Evolutionary conservation across 1,140 invertebrate genomes (phyloP), one percentile per base, ranked within the genome.

Genomic region (Wiebesia pumilae): DNA sequence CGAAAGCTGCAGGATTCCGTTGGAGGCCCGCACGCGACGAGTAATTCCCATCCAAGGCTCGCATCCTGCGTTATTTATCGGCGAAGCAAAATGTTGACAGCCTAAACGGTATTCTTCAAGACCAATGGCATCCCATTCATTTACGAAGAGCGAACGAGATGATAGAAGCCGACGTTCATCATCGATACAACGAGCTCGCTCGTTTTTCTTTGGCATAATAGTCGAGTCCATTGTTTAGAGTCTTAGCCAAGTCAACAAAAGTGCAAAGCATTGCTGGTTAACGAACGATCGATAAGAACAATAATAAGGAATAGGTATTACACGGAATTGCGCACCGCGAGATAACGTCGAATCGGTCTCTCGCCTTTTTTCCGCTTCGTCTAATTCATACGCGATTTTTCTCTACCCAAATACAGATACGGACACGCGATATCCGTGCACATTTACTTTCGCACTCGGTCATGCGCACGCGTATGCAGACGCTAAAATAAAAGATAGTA

Each of bases 41-140:
- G 30, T 35, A 35, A 79, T 79, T 33, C 33, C 35, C 30, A 79
- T 54, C 62, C 58, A 79, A 79, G 51, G 0, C 35, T 58, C 6
- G 30, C 75, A 33, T 35, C 7, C n/a, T 38, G 9, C 19, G 38
- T 58, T 58, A 79, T 58, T 79, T 79, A 58, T 79, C 19, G 35
- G n/a, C 30, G 47, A 24, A 38, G 58, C 27, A 10, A 77, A 47
- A 77, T 24, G 43, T 54, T 79, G 27, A 33, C n/a, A 54, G 51
- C 27, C 12, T 43, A 40, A n/a, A 9, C n/a, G n/a, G 38, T 43
- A 43, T 71, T 83, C 75, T 35, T 3, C 69, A 30, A 54, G 40
- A 54, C 12, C 51, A 83, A 83, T 83, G 40, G 87, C 77, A 89
- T 87, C 85, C 82, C 69, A 78, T 85, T 87, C 83, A 83, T 85